A percentile compares a stretch with the other conserved stretches of the same genome.
These are phyloP conservation scores for Mimumesa dahlbomi DNA, from an alignment of 2,888 invertebrate genomes.

Conservation along the genomic window DNA sequence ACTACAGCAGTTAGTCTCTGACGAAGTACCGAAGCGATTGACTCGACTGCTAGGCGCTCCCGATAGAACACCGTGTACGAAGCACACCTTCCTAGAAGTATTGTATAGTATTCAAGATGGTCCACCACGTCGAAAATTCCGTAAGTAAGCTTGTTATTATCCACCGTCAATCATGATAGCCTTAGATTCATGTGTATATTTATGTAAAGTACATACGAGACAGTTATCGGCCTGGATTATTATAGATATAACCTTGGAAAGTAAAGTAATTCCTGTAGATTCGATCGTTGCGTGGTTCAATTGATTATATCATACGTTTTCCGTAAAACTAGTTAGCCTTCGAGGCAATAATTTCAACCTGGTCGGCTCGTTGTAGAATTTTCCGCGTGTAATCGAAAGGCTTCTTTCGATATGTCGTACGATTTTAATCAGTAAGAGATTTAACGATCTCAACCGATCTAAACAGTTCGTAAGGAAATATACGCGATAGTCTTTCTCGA, in stretches of 20 bases:
- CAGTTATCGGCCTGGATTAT: neutral
- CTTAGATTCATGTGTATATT: no score
- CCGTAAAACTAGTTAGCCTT: conserved; percentile 33
- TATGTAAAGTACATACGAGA: neutral
- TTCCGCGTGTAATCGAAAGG: neutral
- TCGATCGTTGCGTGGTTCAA: neutral
- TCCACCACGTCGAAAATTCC: conserved; percentile 24
- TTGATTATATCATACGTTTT: conserved; percentile 26
- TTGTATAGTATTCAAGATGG: conserved; percentile 26
- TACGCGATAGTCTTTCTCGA: conserved; percentile 9
- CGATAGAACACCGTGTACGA: no score
- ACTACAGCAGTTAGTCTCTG: conserved; percentile 42
- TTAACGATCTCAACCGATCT: neutral
- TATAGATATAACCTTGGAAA: conserved; percentile 13
- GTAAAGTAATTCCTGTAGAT: conserved; percentile 2
- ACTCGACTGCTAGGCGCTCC: neutral
- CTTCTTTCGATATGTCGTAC: neutral
- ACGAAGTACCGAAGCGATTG: conserved; percentile 17
- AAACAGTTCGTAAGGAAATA: neutral
- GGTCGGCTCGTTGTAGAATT: neutral
- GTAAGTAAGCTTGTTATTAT: no score
- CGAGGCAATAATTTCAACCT: conserved; percentile 35
- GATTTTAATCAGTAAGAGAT: neutral
- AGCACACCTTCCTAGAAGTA: conserved; percentile 4
- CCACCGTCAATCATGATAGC: no score